Evolutionary conservation across 2,113 vertebrate species (phyloP), one percentile per base, ranked within the genome.

Genomic region (Mungos mungo): DNA sequence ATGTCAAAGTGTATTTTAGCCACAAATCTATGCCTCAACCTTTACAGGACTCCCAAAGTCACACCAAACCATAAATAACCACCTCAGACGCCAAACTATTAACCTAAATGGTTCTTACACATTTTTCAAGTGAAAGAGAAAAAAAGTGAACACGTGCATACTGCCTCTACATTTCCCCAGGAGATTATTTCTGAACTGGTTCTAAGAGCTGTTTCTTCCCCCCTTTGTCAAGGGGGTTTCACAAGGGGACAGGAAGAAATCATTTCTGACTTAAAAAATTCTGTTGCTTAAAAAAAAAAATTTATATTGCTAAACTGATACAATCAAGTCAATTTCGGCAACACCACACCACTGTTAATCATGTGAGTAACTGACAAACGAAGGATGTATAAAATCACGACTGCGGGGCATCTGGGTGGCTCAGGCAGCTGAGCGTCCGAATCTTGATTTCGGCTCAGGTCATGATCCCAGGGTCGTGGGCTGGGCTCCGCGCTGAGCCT

Each of bases 171-270:
- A 9, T 50, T 89, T 86, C 47, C 87, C 57, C 74, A 27, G 71
- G 1, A 45, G 23, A 66, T 63, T 60, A 19, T 68, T 96, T 96
- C 60, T 92, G 57, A 74, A 76, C 47, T 84, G 21, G 7, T 85
- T 52, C 54, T 68, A 33, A 52, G 65, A 97, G 81, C 23, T 76
- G 7, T 90, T 47, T 65, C 84, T 88, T 72, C 63, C 65, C 57
- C 63, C 74, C n/a, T 79, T 95, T 93, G 47, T 97, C 80, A 91
- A 60, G 83, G 63, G 88, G 81, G 74, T 85, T 97, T 96, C 82
- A 88, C 35, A 82, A 16, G 23, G 3, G 3, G 19, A 27, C 38
- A 71, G 50, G 16, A 96, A 95, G 25, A 93, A 93, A 79, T 86
- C 25, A 65, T 33, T 91, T 97, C 84, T 84, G 38, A 88, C 38